A percentile compares a stretch with the other conserved stretches of the same genome.
Conservation (phyloP, 2,113 vertebrate genomes). For the Tauraco erythrolophus region DNA sequence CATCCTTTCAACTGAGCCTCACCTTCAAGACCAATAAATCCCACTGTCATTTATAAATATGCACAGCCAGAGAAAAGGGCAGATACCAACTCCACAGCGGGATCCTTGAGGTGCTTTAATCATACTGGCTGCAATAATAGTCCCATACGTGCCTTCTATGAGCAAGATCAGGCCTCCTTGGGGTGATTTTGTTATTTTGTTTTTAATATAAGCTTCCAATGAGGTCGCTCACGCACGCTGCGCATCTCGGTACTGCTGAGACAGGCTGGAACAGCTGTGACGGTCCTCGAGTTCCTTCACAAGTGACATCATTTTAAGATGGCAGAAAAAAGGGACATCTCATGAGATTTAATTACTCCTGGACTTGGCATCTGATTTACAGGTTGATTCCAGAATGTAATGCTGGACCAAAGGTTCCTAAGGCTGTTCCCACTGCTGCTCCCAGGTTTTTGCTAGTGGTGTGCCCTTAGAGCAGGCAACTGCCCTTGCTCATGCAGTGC, state of each 20-base stretch:
- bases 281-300: not conserved
- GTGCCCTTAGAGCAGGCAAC: not conserved
- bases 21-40: not conserved
- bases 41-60: not conserved
- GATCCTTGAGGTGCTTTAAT: not conserved
- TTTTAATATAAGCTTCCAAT: not conserved
- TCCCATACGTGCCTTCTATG: rapidly evolving
- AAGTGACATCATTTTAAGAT: not conserved
- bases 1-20: not conserved
- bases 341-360: not conserved
- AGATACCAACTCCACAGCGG: not conserved
- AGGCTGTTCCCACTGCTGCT: not conserved
- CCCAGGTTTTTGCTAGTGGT: not conserved
- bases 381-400: not conserved
- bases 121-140: not conserved
- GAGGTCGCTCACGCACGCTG: not conserved
- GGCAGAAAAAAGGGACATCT: not conserved
- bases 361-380: no score
- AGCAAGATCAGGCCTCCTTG: not conserved
- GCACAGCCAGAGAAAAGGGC: not conserved
- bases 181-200: not conserved
- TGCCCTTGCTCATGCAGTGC: not conserved
- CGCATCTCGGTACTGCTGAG: not conserved
- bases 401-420: not conserved
- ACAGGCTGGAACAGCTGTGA: not conserved